These are phyloP conservation scores for Poecilia velifera DNA, from an alignment of 2,797 vertebrate genomes.

Conservation along the genomic window DNA sequence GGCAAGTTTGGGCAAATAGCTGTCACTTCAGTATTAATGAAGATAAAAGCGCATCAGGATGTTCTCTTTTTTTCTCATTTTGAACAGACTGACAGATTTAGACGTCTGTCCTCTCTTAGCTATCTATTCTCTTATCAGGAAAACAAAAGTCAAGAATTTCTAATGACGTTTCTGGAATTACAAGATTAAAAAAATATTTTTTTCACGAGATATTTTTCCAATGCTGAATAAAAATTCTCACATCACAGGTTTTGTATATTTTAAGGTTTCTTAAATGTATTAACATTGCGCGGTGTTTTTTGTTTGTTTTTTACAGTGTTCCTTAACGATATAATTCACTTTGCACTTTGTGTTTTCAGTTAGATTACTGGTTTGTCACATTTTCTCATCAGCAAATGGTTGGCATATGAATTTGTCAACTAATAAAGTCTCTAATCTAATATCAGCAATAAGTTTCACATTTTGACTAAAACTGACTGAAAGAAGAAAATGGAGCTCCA, in stretches of 20 bases:
- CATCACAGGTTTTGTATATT: not conserved
- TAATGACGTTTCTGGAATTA: not conserved
- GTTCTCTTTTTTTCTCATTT: not conserved
- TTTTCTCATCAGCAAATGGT: not conserved
- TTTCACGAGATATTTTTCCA: not conserved
- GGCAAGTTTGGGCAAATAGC: no score
- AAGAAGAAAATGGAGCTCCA: no score
- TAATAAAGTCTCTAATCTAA: not conserved
- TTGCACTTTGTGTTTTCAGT: not conserved
- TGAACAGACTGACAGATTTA: not conserved
- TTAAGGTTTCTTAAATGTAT: not conserved
- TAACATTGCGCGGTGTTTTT: not conserved
- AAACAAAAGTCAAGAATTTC: not conserved
- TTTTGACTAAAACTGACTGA: not conserved
- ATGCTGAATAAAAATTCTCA: not conserved
- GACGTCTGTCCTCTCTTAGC: not conserved
- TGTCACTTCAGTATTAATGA: no score
- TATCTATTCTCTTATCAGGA: not conserved
- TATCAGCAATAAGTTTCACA: not conserved
- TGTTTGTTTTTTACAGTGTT: not conserved
- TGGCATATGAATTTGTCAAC: not conserved
- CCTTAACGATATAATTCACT: not conserved
- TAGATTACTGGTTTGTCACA: not conserved
- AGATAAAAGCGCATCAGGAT: not conserved
- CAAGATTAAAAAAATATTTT: not conserved